phyloP scores from a whole-genome alignment of 92 coral and sea anemone genomes.

The Phenganax subtilis region DNA sequence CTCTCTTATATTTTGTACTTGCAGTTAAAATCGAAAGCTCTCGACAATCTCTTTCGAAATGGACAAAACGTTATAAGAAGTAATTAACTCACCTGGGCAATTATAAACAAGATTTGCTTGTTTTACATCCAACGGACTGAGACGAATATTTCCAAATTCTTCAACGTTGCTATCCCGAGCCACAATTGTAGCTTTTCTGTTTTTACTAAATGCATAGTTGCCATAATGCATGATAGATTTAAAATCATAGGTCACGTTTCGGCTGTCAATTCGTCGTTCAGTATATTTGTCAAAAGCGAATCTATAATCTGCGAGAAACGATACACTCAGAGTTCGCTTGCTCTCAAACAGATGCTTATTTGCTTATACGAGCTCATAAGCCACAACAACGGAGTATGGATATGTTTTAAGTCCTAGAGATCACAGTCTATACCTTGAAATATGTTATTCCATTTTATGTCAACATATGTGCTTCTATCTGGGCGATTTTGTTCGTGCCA shows the following conservation, averaged over 20 bases:
- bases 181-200: constrained; percentile 60
- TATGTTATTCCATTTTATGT: constrained; percentile 67
- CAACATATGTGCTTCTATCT: constrained; percentile 71
- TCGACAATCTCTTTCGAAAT: too few relatives aligned
- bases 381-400: too few relatives aligned
- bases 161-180: constrained; percentile 54
- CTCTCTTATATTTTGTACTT: neutral
- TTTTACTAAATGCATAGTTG: constrained; percentile 55
- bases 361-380: too few relatives aligned
- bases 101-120: constrained; percentile 74
- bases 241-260: constrained; percentile 69
- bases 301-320: constrained; percentile 47
- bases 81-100: constrained; percentile 56
- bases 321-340: too few relatives aligned
- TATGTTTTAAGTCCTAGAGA: too few relatives aligned
- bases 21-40: too few relatives aligned
- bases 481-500: constrained; percentile 98
- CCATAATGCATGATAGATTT: constrained; percentile 93
- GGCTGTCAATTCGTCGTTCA: constrained; percentile 60
- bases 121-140: constrained; percentile 73
- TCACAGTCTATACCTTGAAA: constrained; percentile 53
- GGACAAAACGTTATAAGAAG: too few relatives aligned
- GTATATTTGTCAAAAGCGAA: constrained; percentile 66
- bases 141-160: constrained; percentile 66
- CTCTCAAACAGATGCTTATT: too few relatives aligned